Base-by-base conservation (phyloP, 2,797 vertebrate species). In the Borostomias antarcticus region DNA sequence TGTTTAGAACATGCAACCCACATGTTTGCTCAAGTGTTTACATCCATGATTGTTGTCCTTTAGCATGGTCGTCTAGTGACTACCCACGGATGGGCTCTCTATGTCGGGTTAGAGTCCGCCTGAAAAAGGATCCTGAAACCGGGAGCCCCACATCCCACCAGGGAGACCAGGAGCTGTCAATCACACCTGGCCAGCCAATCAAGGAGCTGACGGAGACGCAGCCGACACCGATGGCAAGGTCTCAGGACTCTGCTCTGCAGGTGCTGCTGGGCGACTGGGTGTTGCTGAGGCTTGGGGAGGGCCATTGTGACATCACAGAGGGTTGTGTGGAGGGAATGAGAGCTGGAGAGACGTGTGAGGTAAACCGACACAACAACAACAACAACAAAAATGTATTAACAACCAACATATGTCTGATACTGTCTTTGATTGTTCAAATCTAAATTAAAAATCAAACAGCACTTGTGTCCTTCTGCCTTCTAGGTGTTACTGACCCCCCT, bases 251-350 rank as follows among this genome's bases (percentile, higher is more conserved):
- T 17, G 83, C 85, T 47, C 72, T 94, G 66, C 92, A 93, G 75
- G 82, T 94, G 47, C 86, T 91, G 0, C 62, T 91, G 40, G 84
- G 85, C 30, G 68, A 79, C 23, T 94, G 94, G 91, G 80, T 82
- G 17, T 82, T 89, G 0, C 60, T 95, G 78, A 90, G 68, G 53
- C 78, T 92, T 0, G 95, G 90, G 17, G 94, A 94, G 67, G 93
- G 93, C 9, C 94, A 94, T 62, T 94, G 94, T n/a, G 89, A 94
- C 30, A 40, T 91, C 30, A 86, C 80, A 15, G 94, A 93, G 73
- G 86, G 90, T 0, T 96, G 95, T 68, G 67, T 97, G 74, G 94
- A 96, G 63, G 84, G 89, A 17, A 96, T 97, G 95, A 87, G 80
- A 72, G 84, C 87, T 0, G 93, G 92, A 48, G 94, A 96, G 48